These are phyloP conservation scores for Shargacucullia verbasci DNA, from an alignment of 2,888 invertebrate genomes.

Conservation along the genomic window DNA sequence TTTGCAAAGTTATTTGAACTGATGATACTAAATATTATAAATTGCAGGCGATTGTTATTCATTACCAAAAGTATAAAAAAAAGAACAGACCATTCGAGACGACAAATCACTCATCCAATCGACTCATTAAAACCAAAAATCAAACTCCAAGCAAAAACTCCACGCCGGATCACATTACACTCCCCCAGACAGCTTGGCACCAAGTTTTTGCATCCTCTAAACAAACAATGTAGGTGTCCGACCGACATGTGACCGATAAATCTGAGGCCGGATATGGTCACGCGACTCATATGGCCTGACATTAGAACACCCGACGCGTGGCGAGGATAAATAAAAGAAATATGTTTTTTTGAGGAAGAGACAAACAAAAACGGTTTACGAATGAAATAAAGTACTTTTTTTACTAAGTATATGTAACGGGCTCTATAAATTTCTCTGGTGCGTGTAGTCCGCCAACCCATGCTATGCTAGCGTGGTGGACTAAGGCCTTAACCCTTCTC, in stretches of 20 bases:
- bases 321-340: constrained; percentile 22
- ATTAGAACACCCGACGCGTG: constrained; percentile 44
- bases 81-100: not conserved
- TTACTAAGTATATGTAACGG: too few species aligned
- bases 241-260: constrained; percentile 74
- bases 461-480: too few species aligned
- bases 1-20: too few species aligned
- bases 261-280: constrained; percentile 77
- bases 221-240: constrained; percentile 53
- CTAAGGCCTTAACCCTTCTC: too few species aligned
- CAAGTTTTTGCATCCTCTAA: constrained; percentile 72
- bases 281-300: constrained; percentile 53
- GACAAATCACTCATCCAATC: constrained; percentile 17
- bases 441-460: too few species aligned
- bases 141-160: constrained; percentile 37
- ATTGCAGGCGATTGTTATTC: too few species aligned
- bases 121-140: constrained; percentile 28
- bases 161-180: constrained; percentile 25
- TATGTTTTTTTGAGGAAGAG: constrained; percentile 5
- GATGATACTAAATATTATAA: too few species aligned
- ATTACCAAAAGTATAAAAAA: not conserved
- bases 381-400: too few species aligned
- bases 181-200: constrained; percentile 78
- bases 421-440: too few species aligned
- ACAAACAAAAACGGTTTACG: too few species aligned